Percentiles rank a stretch among this genome's conserved stretches.
phyloP scores from a whole-genome alignment of 2,113 vertebrate genomes.

The Struthidea cinerea region DNA sequence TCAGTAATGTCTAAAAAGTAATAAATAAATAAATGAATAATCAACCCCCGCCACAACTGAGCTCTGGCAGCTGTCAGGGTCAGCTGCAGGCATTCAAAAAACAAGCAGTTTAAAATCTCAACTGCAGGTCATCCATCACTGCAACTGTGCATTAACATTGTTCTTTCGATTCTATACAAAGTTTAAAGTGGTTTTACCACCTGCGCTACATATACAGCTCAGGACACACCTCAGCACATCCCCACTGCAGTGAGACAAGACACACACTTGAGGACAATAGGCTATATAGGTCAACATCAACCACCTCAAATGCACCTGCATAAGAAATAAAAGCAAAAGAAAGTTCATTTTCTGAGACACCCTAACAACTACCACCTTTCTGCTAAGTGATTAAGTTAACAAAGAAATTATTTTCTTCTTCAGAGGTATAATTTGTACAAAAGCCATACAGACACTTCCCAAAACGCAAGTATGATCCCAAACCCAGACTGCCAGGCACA shows the following conservation, averaged over 20 bases:
- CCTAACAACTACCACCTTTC: neutral
- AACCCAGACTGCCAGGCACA: neutral
- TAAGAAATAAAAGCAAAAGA: neutral
- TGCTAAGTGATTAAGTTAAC: neutral
- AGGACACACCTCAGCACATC: neutral
- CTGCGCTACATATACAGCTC: accelerated
- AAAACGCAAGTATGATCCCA: neutral
- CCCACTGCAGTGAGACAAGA: neutral
- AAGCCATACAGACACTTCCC: neutral
- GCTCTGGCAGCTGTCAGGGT: neutral
- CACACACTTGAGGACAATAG: neutral
- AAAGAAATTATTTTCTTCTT: neutral
- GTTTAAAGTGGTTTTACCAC: neutral
- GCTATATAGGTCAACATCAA: neutral
- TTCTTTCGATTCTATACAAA: neutral
- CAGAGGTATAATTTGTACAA: neutral
- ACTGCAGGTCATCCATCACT: neutral
- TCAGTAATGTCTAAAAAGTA: neutral
- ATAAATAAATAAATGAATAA: neutral
- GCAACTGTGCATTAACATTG: neutral
- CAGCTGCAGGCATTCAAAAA: neutral
- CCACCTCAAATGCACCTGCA: accelerated
- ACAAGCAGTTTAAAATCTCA: neutral
- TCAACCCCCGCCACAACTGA: neutral
- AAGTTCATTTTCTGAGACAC: neutral